Evolutionary conservation across 2,797 vertebrate genomes (phyloP), one percentile per base, ranked within the genome.

Genomic region (Sebastes aleutianus): DNA sequence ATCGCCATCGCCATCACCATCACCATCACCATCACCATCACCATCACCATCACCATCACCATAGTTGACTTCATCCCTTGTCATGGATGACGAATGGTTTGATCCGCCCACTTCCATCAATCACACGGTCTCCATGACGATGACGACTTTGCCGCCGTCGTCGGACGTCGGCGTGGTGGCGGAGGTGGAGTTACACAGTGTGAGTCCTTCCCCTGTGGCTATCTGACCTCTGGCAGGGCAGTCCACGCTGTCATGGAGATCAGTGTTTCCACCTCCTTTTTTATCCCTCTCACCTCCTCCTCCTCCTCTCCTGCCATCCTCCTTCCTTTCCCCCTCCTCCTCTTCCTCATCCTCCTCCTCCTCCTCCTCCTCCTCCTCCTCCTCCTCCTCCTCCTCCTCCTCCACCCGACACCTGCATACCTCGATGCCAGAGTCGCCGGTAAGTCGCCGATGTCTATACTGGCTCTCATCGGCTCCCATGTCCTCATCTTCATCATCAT

Each of bases 371-470:
- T 95, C 95, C 36, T 96, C 94, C 31, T 36, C 34, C 31, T 34
- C 50, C 3, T 69, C 91, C 1, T 91, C 93, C 2, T 94, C 95
- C 3, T 95, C 95, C 0, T 94, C 92, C 0, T 95, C 95, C 43
- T 96, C 94, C 6, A 97, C 93, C 7, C 87, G 93, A 78, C 97
- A 97, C 20, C 96, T 92, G 70, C 97, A 97, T 73, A 97, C 97
- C 90, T 99, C 98, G 0, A 98, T 98, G 20, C 98, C 98, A 0
- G 97, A 99, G 92, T 99, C 98, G 1, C 97, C 97, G 0, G 98
- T 98, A 36, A 98, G 94, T 26, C 95, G 91, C 1, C 97, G 95
- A 70, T 96, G 97, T 79, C 97, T 91, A 63, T 96, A 97, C 79
- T 96, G 96, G 56, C 95, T 96, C 74, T 96, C 95, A 3, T 96